phyloP scores from a whole-genome alignment of 2,797 vertebrate genomes.

The Acanthurus leucopareius region DNA sequence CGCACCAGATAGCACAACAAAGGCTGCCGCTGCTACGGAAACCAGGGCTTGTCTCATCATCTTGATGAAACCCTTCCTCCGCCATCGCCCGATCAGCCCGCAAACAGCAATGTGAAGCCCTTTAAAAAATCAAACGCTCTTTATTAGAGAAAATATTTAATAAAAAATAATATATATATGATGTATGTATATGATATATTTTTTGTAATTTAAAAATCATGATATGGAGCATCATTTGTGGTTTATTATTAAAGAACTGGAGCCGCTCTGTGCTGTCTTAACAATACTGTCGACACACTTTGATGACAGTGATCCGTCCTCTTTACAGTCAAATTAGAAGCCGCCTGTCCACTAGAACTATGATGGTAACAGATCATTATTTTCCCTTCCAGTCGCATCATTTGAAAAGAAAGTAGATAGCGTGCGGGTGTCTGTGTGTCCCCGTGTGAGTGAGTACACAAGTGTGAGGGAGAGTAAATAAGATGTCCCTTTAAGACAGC shows the following conservation, averaged over 20 bases:
- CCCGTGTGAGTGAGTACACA: conserved; percentile 33
- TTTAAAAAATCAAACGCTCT: neutral
- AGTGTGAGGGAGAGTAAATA: conserved; percentile 71
- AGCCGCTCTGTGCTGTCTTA: neutral
- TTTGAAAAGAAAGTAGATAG: conserved; percentile 32
- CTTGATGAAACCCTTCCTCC: conserved; percentile 51
- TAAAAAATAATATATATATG: neutral
- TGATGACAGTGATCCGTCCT: conserved; percentile 30
- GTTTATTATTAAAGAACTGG: conserved; percentile 1
- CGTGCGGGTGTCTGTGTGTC: conserved; percentile 5
- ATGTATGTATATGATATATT: no score
- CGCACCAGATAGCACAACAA: conserved; percentile 84
- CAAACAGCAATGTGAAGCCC: neutral
- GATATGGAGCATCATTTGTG: neutral
- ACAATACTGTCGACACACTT: conserved; percentile 12
- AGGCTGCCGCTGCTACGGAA: conserved; percentile 79
- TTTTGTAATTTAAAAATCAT: neutral
- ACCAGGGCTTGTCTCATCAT: conserved; percentile 71
- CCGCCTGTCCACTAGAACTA: conserved; percentile 43
- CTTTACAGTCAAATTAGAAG: conserved; percentile 42
- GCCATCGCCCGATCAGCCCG: conserved; percentile 23
- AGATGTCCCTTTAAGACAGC: conserved; percentile 81
- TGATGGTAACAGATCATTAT: conserved; percentile 56
- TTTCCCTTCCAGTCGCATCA: conserved; percentile 49
- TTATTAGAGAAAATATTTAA: neutral